Percentiles rank a stretch among this genome's conserved stretches.
Conservation (phyloP, 2,797 vertebrate species). For the Cichlasoma orientale region DNA sequence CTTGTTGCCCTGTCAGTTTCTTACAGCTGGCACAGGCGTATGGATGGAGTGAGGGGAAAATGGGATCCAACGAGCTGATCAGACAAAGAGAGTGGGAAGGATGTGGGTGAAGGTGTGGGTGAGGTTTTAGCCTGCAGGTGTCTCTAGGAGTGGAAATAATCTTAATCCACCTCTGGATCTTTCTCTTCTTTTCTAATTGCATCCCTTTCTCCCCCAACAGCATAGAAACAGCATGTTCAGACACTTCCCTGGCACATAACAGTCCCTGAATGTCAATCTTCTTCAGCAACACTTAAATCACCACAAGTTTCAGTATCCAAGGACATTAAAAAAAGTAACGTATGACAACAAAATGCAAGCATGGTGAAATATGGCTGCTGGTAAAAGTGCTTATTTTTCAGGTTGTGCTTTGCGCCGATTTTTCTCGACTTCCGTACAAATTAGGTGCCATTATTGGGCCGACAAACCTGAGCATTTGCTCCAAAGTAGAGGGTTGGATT, state of each 20-base stretch:
- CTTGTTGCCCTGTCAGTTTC: conserved; percentile 58
- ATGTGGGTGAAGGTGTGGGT: conserved; percentile 37
- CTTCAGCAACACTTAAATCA: conserved; percentile 55
- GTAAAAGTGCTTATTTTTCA: conserved; percentile 21
- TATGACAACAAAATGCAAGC: conserved; percentile 47
- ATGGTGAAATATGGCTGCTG: conserved; percentile 31
- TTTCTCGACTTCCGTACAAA: conserved; percentile 67
- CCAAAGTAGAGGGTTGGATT: conserved; percentile 47
- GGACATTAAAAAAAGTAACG: conserved; percentile 12
- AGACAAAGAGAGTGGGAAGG: conserved; percentile 38
- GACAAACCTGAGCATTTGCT: conserved; percentile 41
- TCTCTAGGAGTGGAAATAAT: conserved; percentile 27
- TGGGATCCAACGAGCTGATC: conserved; percentile 41
- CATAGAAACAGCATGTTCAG: conserved; percentile 24
- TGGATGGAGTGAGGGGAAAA: conserved; percentile 48
- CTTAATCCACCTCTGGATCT: conserved; percentile 15
- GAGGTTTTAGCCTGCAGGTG: conserved; percentile 5
- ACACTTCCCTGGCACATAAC: conserved; percentile 55
- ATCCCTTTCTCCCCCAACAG: background rate
- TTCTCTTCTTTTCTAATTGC: conserved; percentile 47
- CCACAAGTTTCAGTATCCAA: conserved; percentile 27
- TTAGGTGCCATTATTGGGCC: conserved; percentile 63
- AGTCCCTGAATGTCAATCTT: conserved; percentile 41
- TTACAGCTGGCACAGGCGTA: conserved; percentile 54
- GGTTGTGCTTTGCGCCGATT: conserved; percentile 45